Conservation (phyloP, 2,888 invertebrate species). For the Pseudococcus jackbeardsleyi region DNA sequence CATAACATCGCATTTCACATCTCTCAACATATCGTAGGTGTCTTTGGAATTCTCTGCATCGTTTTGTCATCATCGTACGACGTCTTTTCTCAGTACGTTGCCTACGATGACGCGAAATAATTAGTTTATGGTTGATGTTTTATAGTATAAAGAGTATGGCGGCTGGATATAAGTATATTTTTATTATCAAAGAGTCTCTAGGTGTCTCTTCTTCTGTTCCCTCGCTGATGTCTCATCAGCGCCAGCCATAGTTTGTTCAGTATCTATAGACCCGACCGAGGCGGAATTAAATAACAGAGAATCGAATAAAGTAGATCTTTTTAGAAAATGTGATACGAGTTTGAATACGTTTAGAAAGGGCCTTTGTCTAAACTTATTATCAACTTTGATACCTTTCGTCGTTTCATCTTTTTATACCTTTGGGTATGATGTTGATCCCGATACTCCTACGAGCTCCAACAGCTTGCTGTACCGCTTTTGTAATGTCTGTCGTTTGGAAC, state of each 20-base stretch:
- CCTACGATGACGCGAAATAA: conserved; percentile 32
- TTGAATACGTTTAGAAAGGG: neutral
- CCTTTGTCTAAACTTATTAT: conserved; percentile 32
- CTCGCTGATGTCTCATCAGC: neutral
- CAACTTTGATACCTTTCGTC: neutral
- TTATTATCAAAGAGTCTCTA: neutral
- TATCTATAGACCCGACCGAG: neutral
- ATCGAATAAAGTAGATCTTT: conserved; percentile 13
- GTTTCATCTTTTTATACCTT: neutral
- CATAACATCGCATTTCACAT: too few species aligned
- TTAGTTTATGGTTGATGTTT: conserved; percentile 10
- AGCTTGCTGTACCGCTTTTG: neutral
- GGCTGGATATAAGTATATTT: neutral
- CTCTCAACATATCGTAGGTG: neutral
- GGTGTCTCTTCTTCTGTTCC: neutral
- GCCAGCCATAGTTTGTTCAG: neutral
- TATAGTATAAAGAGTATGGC: conserved; percentile 10
- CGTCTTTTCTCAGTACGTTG: neutral
- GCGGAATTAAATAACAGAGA: neutral
- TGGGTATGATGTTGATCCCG: neutral
- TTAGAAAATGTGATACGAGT: neutral
- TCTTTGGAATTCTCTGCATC: conserved; percentile 16
- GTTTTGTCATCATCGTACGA: neutral
- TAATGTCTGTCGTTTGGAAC: neutral
- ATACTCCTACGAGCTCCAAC: neutral